Conservation (phyloP, 2,888 invertebrate genomes). For the Clanis bilineata region DNA sequence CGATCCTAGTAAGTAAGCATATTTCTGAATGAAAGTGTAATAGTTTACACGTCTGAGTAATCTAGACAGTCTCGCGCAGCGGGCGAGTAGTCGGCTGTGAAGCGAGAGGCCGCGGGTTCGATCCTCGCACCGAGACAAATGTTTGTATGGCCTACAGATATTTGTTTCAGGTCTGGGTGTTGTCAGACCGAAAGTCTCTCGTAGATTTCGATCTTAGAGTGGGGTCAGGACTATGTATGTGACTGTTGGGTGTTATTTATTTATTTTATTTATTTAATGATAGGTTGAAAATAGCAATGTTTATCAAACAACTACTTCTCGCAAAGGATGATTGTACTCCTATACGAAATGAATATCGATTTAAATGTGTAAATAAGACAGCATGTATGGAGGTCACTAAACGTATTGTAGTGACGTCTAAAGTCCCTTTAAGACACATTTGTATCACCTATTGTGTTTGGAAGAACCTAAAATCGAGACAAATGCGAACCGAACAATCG, state of each 20-base stretch:
- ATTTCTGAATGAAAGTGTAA: neutral
- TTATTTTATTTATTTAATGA: no score
- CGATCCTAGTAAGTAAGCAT: no score
- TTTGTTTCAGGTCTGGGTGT: no score
- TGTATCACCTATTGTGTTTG: neutral
- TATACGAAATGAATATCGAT: neutral
- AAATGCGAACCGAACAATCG: conserved; percentile 34
- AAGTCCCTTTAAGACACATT: neutral
- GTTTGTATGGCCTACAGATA: no score
- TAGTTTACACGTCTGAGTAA: neutral
- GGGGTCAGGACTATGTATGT: no score
- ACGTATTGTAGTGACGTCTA: neutral
- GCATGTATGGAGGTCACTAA: neutral
- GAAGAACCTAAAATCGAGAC: neutral
- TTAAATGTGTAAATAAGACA: neutral
- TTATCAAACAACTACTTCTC: neutral
- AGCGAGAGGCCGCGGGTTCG: no score
- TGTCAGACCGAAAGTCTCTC: no score
- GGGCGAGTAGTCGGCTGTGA: no score
- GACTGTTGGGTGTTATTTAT: no score
- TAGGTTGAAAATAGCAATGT: neutral
- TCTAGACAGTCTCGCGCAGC: no score
- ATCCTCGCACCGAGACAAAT: no score
- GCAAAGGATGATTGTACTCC: neutral
- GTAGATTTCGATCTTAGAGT: no score